Conservation (phyloP, 92 coral and sea anemone genomes). For the Umimayanthus chanpuru region DNA sequence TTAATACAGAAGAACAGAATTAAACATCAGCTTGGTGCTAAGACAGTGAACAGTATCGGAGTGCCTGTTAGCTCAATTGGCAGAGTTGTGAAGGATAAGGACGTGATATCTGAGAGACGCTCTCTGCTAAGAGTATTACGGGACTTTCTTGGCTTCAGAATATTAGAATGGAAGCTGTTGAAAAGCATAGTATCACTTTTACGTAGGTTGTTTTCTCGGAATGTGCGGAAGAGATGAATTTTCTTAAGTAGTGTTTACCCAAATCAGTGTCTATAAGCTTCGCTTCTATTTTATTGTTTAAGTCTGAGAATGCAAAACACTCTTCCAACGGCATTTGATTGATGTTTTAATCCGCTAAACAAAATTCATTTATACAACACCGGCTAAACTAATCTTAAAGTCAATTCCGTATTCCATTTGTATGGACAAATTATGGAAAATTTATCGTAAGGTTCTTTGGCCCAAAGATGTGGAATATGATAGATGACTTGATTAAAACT, state of each 20-base stretch:
- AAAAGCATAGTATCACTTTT: neutral
- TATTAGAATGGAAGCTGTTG: neutral
- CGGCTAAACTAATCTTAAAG: too few relatives aligned
- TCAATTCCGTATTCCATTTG: too few relatives aligned
- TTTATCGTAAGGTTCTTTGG: too few relatives aligned
- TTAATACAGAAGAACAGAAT: slow-evolving; percentile 6
- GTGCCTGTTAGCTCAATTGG: slow-evolving; percentile 60
- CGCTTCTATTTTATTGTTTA: too few relatives aligned
- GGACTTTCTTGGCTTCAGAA: neutral
- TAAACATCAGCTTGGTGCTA: slow-evolving; percentile 5
- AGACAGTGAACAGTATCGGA: slow-evolving; percentile 57
- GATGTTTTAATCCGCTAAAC: too few relatives aligned
- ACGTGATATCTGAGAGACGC: slow-evolving; percentile 50
- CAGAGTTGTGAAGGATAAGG: slow-evolving; percentile 66
- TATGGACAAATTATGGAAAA: too few relatives aligned
- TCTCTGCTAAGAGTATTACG: neutral
- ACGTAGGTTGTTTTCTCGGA: neutral
- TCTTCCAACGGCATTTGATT: too few relatives aligned
- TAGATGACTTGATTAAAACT: too few relatives aligned
- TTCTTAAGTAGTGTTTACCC: neutral
- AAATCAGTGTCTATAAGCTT: neutral
- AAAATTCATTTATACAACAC: too few relatives aligned
- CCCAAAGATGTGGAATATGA: too few relatives aligned
- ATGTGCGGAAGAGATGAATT: neutral
- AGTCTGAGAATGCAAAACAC: too few relatives aligned